A percentile compares a stretch with the other conserved stretches of the same genome.
These are phyloP conservation scores for Amia ocellicauda DNA, from an alignment of 2,113 vertebrate genomes.

Conservation along the genomic window DNA sequence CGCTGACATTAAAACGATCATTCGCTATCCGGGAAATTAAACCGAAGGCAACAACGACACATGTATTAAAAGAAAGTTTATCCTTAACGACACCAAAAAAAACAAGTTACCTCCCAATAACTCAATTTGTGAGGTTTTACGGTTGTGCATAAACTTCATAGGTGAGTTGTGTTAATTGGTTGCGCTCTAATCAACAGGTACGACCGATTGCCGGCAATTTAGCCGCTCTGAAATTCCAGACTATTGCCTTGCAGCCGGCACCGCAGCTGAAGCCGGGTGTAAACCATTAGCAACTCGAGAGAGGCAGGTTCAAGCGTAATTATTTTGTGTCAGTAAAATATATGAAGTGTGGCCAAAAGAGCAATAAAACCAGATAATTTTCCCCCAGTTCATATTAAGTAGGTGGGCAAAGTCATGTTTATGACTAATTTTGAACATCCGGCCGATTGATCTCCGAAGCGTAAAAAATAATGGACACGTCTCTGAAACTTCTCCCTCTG, in stretches of 20 bases:
- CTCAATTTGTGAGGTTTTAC: too few relatives aligned
- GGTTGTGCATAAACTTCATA: background rate
- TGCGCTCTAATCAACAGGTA: background rate
- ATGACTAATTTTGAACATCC: constrained; percentile 10
- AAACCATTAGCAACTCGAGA: constrained; percentile 8
- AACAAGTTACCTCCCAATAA: too few relatives aligned
- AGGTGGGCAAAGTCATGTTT: constrained; percentile 1
- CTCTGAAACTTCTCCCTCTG: constrained; percentile 1
- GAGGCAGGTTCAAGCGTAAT: constrained; percentile 9
- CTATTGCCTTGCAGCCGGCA: background rate
- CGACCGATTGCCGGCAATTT: constrained; percentile 8
- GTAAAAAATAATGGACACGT: background rate
- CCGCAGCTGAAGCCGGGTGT: background rate
- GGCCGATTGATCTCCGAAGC: constrained; percentile 2
- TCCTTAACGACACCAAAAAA: too few relatives aligned
- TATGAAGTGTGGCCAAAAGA: constrained; percentile 8
- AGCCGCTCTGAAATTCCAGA: background rate
- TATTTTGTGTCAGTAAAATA: constrained; percentile 5
- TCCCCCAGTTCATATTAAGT: constrained; percentile 11
- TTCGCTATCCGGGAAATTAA: too few relatives aligned
- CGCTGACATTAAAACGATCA: too few relatives aligned
- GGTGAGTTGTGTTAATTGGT: background rate
- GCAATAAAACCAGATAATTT: constrained; percentile 18
- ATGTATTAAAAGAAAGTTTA: too few relatives aligned
- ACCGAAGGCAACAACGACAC: too few relatives aligned